phyloP scores from a whole-genome alignment of 2,113 vertebrate species.

The Pampusana beccarii region DNA sequence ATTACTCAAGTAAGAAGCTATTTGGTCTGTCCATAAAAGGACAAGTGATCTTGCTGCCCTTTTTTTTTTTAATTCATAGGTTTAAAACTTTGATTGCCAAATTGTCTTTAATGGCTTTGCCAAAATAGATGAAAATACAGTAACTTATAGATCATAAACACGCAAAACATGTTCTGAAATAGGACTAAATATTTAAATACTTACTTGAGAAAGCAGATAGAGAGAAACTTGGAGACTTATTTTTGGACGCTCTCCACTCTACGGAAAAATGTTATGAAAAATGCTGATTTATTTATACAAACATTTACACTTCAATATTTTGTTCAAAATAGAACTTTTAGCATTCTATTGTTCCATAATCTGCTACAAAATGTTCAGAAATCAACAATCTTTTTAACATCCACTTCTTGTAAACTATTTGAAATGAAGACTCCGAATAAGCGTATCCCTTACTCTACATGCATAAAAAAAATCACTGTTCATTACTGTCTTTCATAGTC shows the following conservation, averaged over 20 bases:
- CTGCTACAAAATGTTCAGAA: not conserved
- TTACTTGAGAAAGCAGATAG: conserved; percentile 96
- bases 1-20: not conserved
- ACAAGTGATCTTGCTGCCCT: not conserved
- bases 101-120: not conserved
- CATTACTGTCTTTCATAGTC: not conserved
- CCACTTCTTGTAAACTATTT: not conserved
- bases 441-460: not conserved
- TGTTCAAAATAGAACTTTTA: not conserved
- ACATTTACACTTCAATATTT: not conserved
- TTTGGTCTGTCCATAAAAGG: not conserved
- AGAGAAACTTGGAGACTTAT: conserved; percentile 96
- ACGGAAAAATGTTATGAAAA: not conserved
- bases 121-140: not conserved
- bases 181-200: conserved; percentile 15
- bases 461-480: not conserved
- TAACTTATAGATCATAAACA: not conserved
- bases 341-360: not conserved
- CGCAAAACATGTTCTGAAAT: not conserved
- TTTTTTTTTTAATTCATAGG: not conserved
- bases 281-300: not conserved
- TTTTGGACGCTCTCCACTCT: conserved; percentile 91
- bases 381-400: not conserved
- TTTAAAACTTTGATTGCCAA: not conserved
- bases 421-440: not conserved